phyloP scores from a whole-genome alignment of 2,797 vertebrate genomes.

The Amblyraja radiata region DNA sequence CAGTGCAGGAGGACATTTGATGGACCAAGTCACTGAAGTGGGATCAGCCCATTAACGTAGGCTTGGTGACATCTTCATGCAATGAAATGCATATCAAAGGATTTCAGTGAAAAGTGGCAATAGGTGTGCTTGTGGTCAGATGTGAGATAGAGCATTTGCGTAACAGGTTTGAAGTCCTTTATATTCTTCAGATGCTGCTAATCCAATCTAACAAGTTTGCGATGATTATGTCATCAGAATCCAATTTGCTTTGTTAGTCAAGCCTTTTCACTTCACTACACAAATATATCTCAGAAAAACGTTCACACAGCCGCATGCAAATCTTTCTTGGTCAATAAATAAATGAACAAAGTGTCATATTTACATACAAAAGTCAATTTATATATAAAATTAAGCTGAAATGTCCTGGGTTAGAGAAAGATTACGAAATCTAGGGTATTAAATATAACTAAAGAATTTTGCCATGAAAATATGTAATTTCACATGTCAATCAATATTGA shows the following conservation, averaged over 20 bases:
- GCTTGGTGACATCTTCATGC: not conserved
- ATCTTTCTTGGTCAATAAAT: not conserved
- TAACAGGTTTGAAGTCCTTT: not conserved
- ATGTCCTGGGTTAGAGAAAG: not conserved
- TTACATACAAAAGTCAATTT: slow-evolving; percentile 8
- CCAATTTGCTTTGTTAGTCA: slow-evolving; percentile 21
- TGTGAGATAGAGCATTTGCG: not conserved
- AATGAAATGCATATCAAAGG: not conserved
- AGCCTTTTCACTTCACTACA: slow-evolving; percentile 6
- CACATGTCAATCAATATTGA: slow-evolving; percentile 25
- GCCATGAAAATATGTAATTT: not conserved
- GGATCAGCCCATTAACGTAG: not conserved
- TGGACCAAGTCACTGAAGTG: not conserved
- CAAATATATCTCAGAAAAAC: slow-evolving; percentile 2
- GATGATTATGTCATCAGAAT: slow-evolving; percentile 16
- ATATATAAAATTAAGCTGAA: not conserved
- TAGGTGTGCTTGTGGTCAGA: not conserved
- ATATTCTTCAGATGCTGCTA: not conserved
- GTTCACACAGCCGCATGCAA: slow-evolving; percentile 5
- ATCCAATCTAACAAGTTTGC: slow-evolving; percentile 19
- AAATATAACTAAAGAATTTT: not conserved
- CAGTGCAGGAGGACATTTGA: too few species aligned
- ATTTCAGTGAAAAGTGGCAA: not conserved
- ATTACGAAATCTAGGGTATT: not conserved
- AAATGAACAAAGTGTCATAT: slow-evolving; percentile 23